phyloP scores from a whole-genome alignment of 2,113 vertebrate genomes.

The Tichodroma muraria region DNA sequence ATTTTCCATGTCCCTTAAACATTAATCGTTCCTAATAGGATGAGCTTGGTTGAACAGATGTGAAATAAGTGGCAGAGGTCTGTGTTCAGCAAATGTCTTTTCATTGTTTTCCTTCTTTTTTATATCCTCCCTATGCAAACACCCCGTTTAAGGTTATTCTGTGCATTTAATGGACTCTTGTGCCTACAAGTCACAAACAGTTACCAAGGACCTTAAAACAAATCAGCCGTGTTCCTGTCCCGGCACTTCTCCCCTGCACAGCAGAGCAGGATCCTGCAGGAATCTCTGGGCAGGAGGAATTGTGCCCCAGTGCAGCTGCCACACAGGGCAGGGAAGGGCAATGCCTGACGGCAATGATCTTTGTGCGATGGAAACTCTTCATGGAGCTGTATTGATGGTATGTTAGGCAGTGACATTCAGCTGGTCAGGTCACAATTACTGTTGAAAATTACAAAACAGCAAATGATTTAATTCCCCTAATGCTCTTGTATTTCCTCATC shows the following conservation, averaged over 20 bases:
- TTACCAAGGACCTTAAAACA: not conserved
- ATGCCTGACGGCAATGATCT: fast-evolving
- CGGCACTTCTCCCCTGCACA: fast-evolving
- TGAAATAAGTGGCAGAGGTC: not conserved
- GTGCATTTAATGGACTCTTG: not conserved
- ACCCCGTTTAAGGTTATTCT: not conserved
- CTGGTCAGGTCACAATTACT: fast-evolving
- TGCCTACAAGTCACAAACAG: not conserved
- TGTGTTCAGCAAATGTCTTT: not conserved
- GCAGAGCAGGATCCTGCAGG: not conserved
- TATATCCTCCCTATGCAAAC: not conserved
- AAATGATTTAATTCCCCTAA: not conserved
- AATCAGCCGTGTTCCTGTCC: fast-evolving
- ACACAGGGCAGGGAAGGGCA: not conserved
- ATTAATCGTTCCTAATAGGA: not conserved
- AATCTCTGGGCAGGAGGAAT: fast-evolving
- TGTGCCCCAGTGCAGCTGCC: fast-evolving
- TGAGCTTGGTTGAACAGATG: not conserved
- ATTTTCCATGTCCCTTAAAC: not conserved
- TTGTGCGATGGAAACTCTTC: fast-evolving
- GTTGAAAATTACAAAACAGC: not conserved
- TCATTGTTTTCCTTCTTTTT: not conserved
- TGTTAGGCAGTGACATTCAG: not conserved
- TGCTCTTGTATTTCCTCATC: not conserved
- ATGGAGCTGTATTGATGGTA: fast-evolving